Percentiles rank a stretch among this genome's conserved stretches.
phyloP scores from a whole-genome alignment of 2,797 vertebrate species.

The Typhlichthys subterraneus region DNA sequence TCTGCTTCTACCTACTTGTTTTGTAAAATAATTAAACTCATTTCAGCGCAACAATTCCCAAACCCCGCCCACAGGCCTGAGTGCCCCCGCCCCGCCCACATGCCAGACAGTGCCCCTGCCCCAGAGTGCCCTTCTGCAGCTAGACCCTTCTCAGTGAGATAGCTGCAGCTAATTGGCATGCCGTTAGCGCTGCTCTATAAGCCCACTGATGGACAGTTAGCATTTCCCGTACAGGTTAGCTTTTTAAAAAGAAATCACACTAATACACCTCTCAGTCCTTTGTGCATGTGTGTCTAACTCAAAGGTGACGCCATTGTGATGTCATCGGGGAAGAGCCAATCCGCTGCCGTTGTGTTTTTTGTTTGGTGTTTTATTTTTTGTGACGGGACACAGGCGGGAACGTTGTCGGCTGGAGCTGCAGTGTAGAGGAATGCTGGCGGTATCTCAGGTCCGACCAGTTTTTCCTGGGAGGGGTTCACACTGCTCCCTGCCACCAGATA shows the following conservation, averaged over 20 bases:
- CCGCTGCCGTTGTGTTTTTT: background rate
- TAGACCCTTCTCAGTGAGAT: background rate
- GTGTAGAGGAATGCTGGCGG: slow-evolving; percentile 34
- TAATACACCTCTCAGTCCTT: slow-evolving; percentile 5
- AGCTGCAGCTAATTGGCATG: slow-evolving; percentile 42
- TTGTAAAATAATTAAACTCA: too few species aligned
- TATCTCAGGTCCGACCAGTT: slow-evolving; percentile 44
- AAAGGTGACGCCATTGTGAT: background rate
- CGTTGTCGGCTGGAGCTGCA: background rate
- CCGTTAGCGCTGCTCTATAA: slow-evolving; percentile 9
- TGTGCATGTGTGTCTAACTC: slow-evolving; percentile 6
- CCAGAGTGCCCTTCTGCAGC: too few species aligned
- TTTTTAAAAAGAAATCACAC: slow-evolving; percentile 12
- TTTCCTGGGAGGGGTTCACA: slow-evolving; percentile 25
- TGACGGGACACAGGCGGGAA: background rate
- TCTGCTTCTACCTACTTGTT: too few species aligned
- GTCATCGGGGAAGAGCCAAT: slow-evolving; percentile 17
- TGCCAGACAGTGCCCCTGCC: too few species aligned
- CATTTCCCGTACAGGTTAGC: too few species aligned
- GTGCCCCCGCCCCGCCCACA: too few species aligned
- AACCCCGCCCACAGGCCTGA: too few species aligned
- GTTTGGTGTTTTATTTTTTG: background rate
- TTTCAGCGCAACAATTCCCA: too few species aligned
- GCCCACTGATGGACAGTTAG: slow-evolving; percentile 7
- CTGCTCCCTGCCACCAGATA: background rate